Base-by-base conservation (phyloP, 2,888 invertebrate species). In the Aphodius sticticus region DNA sequence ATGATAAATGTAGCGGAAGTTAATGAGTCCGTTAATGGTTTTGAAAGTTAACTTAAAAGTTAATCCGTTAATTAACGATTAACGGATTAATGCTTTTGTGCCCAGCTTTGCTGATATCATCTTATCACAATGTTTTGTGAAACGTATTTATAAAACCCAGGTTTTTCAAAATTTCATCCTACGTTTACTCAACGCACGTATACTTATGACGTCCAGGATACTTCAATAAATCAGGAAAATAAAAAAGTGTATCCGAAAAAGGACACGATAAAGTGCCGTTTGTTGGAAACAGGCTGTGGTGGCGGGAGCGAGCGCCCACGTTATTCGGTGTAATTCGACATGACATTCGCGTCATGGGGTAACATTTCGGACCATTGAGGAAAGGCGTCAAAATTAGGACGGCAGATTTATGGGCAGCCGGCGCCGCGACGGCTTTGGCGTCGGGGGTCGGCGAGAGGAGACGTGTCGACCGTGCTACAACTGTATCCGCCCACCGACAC, bases 211-310 rank as follows among this genome's bases (percentile, higher is more conserved):
- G 53, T 53, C 53, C 53, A 53, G 12, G 53, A 12, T 12, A 53
- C 3, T 7, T 53, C 53, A 53, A 53, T 53, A 53, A 53, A 53
- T 53, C 53, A 53, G 9, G 53, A 53, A 53, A 53, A 53, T 53
- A 53, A 53, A 53, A 53, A 53, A 53, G 53, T 53, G 53, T 53
- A 53, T 53, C 53, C 53, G 9, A 53, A 53, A 53, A 53, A 53
- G 53, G 53, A 53, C 53, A 53, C 53, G 53, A 53, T 53, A 53
- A 53, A 53, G 53, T 53, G 53, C 53, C 53, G 53, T 53, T 53
- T 53, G 53, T 53, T 53, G 53, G 53, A 12, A 53, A 53, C 53
- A 53, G 53, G 53, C 53, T 7, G 53, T 12, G 53, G 7, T 53
- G 53, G 7, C 7, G 53, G 26, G 26, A 26, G 7, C 53, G 53